Conservation (phyloP, 2,797 vertebrate species). For the Passerculus sandwichensis region DNA sequence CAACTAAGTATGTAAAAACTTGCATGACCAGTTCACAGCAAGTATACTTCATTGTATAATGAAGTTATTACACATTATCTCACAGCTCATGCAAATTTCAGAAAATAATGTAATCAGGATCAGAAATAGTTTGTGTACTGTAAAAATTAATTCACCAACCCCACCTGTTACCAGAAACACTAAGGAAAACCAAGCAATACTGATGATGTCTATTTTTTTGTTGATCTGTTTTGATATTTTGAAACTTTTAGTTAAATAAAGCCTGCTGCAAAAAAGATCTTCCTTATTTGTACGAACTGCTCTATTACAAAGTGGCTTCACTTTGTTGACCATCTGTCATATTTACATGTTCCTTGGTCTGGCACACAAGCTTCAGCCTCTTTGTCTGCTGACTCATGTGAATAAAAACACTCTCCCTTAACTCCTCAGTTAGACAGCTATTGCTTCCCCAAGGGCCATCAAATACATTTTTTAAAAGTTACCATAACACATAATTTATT, state of each 20-base stretch:
- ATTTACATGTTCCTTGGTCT: constrained; percentile 23
- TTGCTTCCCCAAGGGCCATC: neutral
- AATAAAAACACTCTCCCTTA: constrained; percentile 31
- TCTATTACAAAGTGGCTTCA: neutral
- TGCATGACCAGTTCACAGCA: constrained; percentile 61
- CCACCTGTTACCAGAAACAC: neutral
- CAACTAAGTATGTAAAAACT: constrained; percentile 48
- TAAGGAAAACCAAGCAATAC: neutral
- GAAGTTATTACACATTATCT: constrained; percentile 60
- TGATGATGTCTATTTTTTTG: neutral
- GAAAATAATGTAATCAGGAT: constrained; percentile 29
- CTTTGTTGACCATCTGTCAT: neutral
- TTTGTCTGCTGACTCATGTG: constrained; percentile 22
- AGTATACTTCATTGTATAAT: neutral
- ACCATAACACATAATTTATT: neutral
- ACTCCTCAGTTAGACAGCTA: neutral
- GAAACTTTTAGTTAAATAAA: constrained; percentile 19
- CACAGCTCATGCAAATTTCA: constrained; percentile 41
- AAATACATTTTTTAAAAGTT: neutral
- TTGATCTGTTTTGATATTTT: neutral
- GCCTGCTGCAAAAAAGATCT: neutral
- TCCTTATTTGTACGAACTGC: neutral
- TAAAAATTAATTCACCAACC: neutral
- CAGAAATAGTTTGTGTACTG: neutral
- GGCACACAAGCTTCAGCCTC: constrained; percentile 25